phyloP scores from a whole-genome alignment of 2,888 invertebrate species.

The Orgyia antiqua region DNA sequence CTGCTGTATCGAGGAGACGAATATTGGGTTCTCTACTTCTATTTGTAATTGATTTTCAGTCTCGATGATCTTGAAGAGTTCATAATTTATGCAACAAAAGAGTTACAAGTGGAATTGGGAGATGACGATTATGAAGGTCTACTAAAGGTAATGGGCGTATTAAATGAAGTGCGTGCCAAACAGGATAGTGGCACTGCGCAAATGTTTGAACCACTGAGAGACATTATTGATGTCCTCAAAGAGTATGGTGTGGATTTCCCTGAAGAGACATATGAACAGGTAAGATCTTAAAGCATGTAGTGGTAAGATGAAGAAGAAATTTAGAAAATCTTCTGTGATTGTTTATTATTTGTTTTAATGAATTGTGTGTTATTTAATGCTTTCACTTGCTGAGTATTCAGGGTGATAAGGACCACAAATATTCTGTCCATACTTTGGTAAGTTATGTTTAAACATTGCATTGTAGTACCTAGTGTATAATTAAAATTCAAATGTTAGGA shows the following conservation, averaged over 20 bases:
- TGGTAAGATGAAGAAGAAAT: no score
- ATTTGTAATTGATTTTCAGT: conserved; percentile 49
- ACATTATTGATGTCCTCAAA: conserved; percentile 90
- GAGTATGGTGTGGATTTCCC: conserved; percentile 92
- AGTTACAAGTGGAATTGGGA: conserved; percentile 83
- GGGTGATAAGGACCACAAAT: conserved; percentile 37
- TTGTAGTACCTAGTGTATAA: no score
- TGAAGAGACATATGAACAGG: conserved; percentile 86
- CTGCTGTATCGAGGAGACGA: no score
- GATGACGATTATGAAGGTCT: conserved; percentile 94
- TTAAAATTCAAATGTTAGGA: no score
- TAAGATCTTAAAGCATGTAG: conserved; percentile 28
- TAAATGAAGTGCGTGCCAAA: conserved; percentile 88
- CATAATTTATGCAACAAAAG: conserved; percentile 84
- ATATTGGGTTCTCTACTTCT: no score
- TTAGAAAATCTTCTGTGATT: no score
- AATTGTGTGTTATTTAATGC: conserved; percentile 7
- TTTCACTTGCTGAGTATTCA: conserved; percentile 30
- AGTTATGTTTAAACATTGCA: conserved; percentile 20
- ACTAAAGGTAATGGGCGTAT: conserved; percentile 88
- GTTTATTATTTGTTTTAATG: no score
- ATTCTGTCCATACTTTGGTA: conserved; percentile 66
- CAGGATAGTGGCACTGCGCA: conserved; percentile 83
- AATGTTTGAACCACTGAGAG: conserved; percentile 93
- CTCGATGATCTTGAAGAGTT: conserved; percentile 87